Evolutionary conservation across 2,888 invertebrate genomes (phyloP), one percentile per base, ranked within the genome.

Genomic region (Scaeva pyrastri): DNA sequence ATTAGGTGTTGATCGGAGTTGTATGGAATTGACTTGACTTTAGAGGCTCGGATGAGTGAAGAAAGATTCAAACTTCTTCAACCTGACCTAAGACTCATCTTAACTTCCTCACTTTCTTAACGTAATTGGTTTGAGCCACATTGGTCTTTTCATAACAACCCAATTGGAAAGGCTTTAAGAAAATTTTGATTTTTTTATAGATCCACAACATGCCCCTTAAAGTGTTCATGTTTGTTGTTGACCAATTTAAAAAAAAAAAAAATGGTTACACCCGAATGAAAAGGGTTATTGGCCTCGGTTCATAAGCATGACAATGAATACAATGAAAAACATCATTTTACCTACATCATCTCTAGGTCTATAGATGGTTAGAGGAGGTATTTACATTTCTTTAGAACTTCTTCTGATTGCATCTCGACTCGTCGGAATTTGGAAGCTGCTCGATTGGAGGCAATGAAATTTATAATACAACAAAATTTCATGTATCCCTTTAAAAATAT

Each of bases 251-350:
- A 62, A 16, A 11, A 12, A 45, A 45, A 31, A 26, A 45, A 48
- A 66, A 16, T 48, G 36, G 10, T 23, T 14, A 41, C 26, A 48
- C 21, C 16, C 23, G 14, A 21, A 36, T 52, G 23, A 26, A 36
- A 62, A 60, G 60, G 73, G 72, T 73, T 68, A 83, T 78, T 78
- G 78, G 41, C 78, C 52, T 36, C 31, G 36, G 12, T 60, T 60
- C 60, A 75, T 68, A 68, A 68, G 68, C 68, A 68, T 68, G 21
- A 50, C 39, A 68, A 68, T 45, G 68, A 19, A 26, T 21, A 77
- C 43, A 62, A 21, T 55, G 23, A 26, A n/a, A 7, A 52, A 21
- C 48, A 36, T 21, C 50, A 21, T 50, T 60, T 50, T 48, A 50
- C 36, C 66, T 50, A 36, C 68, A 23, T 68, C 68, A 39, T 68